Base-by-base conservation (phyloP, 2,113 vertebrate genomes). In the Cololabis saira region DNA sequence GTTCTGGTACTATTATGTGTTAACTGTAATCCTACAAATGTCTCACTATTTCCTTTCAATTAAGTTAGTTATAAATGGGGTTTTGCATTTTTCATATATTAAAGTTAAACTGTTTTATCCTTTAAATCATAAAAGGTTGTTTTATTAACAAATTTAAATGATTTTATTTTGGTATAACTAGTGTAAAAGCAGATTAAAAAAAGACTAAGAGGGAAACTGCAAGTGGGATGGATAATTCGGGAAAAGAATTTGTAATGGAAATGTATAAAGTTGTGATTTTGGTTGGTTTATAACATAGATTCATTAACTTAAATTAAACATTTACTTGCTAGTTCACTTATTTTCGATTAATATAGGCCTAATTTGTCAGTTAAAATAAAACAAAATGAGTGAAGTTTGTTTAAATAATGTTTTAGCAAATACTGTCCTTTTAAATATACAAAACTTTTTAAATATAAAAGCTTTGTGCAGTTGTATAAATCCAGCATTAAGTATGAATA, bases 321-420 rank as follows among this genome's bases (percentile, higher is more conserved):
- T 93, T 92, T 95, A 93, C 94, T 91, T 95, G 94, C 92, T 95
- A 96, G 95, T 96, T 95, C 89, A 95, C 52, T 75, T 81, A 84
- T 83, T 86, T 82, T 86, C 93, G 94, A 96, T 95, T 97, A 98
- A 99, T 94, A 92, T 96, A 98, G 95, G 92, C 91, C 94, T 97
- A 97, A 97, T 96, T 95, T 96, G 95, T 95, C 96, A 94, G 94
- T 91, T 96, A 96, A 97, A 97, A 95, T 96, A 96, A 96, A 96
- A 95, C 96, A 95, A 93, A 98, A 96, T 94, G 95, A 95, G 91
- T 95, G 93, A 87, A 92, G 93, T 94, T 88, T 94, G 95, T 95
- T 93, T 90, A 93, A 95, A 95, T 96, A 95, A 94, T 97, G 96
- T 96, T 95, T 92, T 85, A 94, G 95, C 92, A 92, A 96, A 93